These are phyloP conservation scores for Axea sp. DNA, from an alignment of 2,888 invertebrate species.

Conservation along the genomic window DNA sequence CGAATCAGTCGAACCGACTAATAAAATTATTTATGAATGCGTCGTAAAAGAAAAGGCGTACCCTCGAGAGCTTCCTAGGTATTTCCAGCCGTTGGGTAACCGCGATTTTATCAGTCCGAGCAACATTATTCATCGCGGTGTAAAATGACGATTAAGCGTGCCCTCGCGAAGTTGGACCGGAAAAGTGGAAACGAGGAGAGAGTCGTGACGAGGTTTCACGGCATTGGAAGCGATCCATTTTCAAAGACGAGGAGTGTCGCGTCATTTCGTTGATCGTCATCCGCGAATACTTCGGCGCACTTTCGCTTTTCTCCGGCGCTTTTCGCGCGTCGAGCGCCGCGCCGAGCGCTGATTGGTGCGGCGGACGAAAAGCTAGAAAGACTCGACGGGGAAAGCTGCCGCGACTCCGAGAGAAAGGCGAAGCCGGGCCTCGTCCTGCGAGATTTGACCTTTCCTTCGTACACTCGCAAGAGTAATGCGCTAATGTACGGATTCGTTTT, in stretches of 20 bases:
- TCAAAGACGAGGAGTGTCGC: conserved; percentile 27
- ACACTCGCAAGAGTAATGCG: conserved; percentile 18
- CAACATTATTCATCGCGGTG: too few relatives aligned
- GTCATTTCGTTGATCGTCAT: conserved; percentile 13
- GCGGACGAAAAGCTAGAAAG: conserved; percentile 25
- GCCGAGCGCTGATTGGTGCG: conserved; percentile 19
- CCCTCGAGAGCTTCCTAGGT: too few relatives aligned
- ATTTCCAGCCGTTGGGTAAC: too few relatives aligned
- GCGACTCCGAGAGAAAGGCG: conserved; percentile 22
- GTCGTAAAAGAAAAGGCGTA: too few relatives aligned
- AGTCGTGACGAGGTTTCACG: conserved; percentile 86
- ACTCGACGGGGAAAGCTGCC: conserved; percentile 23
- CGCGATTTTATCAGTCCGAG: too few relatives aligned
- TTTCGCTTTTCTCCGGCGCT: conserved; percentile 31
- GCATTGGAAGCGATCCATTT: conserved; percentile 16
- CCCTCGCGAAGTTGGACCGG: neutral
- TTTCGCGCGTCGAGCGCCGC: conserved; percentile 13
- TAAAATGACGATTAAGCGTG: neutral
- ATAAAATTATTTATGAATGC: too few relatives aligned
- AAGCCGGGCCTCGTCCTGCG: conserved; percentile 24
- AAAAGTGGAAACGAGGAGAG: conserved; percentile 85
- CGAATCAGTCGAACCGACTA: too few relatives aligned
- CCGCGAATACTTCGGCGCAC: conserved; percentile 13
- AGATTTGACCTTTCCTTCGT: conserved; percentile 33
- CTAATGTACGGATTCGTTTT: conserved; percentile 16